phyloP scores from a whole-genome alignment of 2,797 vertebrate species.

The Urocyon cinereoargenteus region DNA sequence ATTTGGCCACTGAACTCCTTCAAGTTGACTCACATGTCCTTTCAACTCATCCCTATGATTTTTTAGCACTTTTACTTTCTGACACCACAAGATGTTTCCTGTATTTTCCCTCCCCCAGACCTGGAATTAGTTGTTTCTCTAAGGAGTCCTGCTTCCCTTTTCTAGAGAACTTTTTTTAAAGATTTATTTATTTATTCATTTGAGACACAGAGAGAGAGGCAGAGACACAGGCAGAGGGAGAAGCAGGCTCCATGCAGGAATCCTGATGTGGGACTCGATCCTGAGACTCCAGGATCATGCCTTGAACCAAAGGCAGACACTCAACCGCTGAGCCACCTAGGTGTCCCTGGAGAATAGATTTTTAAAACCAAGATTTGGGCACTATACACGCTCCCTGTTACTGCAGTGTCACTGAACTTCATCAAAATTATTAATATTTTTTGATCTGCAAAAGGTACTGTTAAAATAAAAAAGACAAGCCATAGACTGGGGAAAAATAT shows the following conservation, averaged over 20 bases:
- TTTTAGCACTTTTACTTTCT: slow-evolving; percentile 38
- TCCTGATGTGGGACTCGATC: too few species aligned
- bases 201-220: too few species aligned
- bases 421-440: slow-evolving; percentile 1
- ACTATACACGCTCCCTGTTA: slow-evolving; percentile 4
- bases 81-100: slow-evolving; percentile 11
- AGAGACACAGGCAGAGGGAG: too few species aligned
- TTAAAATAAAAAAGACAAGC: slow-evolving; percentile 45
- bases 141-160: slow-evolving; percentile 30
- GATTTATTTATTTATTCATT: too few species aligned
- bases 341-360: neutral
- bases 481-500: slow-evolving; percentile 7
- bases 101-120: neutral
- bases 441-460: slow-evolving; percentile 15
- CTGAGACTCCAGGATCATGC: too few species aligned
- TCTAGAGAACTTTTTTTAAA: slow-evolving; percentile 17
- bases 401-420: neutral
- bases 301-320: too few species aligned
- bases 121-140: slow-evolving; percentile 2
- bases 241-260: too few species aligned
- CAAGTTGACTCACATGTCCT: neutral
- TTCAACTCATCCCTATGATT: neutral
- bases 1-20: neutral
- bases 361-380: slow-evolving; percentile 31
- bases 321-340: too few species aligned